phyloP scores from a whole-genome alignment of 2,888 invertebrate genomes.

The Tineola bisselliella region DNA sequence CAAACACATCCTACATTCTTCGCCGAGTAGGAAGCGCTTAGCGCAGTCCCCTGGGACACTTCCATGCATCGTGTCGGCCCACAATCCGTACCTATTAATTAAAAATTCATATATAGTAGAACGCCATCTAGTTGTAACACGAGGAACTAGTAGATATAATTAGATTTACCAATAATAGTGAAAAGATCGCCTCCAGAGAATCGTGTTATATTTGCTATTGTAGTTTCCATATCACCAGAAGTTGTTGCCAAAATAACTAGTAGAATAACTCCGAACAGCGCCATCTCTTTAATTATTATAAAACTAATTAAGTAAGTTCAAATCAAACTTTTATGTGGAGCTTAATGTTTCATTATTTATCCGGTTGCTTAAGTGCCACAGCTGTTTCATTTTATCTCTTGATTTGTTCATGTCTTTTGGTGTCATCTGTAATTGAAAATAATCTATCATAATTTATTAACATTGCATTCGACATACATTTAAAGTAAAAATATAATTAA shows the following conservation, averaged over 20 bases:
- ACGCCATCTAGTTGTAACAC: background rate
- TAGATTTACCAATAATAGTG: conserved; percentile 53
- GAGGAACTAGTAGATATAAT: background rate
- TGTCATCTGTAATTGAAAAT: background rate
- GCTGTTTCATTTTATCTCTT: conserved; percentile 1
- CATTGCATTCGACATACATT: background rate
- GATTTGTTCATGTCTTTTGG: background rate
- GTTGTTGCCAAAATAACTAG: conserved; percentile 23
- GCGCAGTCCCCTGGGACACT: conserved; percentile 73
- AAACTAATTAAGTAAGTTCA: background rate
- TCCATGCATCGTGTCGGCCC: conserved; percentile 73
- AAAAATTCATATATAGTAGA: background rate
- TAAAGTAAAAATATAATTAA: too few relatives aligned
- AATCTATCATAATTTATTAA: too few relatives aligned
- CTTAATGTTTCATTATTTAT: background rate
- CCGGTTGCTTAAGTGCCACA: background rate
- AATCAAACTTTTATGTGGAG: background rate
- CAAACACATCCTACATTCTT: conserved; percentile 68
- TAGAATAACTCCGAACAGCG: conserved; percentile 32
- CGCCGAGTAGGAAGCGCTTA: conserved; percentile 57
- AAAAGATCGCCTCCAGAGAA: conserved; percentile 71
- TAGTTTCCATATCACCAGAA: conserved; percentile 34
- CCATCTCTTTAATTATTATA: conserved; percentile 32
- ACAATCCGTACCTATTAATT: conserved; percentile 58
- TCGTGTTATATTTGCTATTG: conserved; percentile 64